A percentile compares a stretch with the other conserved stretches of the same genome.
Conservation (phyloP, 2,797 vertebrate genomes). For the Sebastes cheni region DNA sequence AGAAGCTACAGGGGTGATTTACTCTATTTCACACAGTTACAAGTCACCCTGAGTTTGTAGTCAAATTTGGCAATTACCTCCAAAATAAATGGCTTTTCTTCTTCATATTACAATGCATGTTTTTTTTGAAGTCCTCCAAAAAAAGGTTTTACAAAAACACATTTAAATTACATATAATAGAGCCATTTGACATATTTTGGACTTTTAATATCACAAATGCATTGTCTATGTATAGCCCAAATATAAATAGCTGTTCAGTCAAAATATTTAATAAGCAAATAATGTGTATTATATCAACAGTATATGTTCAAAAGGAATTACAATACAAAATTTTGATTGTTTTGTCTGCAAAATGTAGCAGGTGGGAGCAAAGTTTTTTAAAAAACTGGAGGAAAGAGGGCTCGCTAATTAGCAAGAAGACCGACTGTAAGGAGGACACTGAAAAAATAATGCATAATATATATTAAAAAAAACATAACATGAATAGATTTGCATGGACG, state of each 20-base stretch:
- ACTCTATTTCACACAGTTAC: conserved; percentile 69
- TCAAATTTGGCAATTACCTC: conserved; percentile 93
- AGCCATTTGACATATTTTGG: conserved; percentile 67
- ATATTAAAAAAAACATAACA: conserved; percentile 40
- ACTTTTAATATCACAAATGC: conserved; percentile 91
- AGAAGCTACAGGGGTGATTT: conserved; percentile 57
- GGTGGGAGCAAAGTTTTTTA: conserved; percentile 70
- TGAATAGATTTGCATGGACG: conserved; percentile 56
- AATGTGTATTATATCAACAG: conserved; percentile 93
- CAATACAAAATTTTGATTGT: conserved; percentile 93
- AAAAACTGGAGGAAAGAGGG: conserved; percentile 73
- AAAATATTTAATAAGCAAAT: conserved; percentile 93
- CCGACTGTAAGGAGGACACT: conserved; percentile 32
- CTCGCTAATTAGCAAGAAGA: conserved; percentile 53
- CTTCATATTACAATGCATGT: conserved; percentile 81
- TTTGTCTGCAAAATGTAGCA: conserved; percentile 88
- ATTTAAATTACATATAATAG: conserved; percentile 89
- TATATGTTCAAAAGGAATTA: conserved; percentile 81
- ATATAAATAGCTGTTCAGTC: conserved; percentile 95
- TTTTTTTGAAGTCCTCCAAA: conserved; percentile 85
- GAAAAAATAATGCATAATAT: conserved; percentile 42
- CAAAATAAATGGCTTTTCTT: conserved; percentile 91
- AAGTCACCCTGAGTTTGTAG: conserved; percentile 78
- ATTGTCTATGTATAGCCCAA: conserved; percentile 91
- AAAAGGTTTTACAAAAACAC: conserved; percentile 91